phyloP scores from a whole-genome alignment of 2,888 invertebrate species.

The Pheosia gnoma region DNA sequence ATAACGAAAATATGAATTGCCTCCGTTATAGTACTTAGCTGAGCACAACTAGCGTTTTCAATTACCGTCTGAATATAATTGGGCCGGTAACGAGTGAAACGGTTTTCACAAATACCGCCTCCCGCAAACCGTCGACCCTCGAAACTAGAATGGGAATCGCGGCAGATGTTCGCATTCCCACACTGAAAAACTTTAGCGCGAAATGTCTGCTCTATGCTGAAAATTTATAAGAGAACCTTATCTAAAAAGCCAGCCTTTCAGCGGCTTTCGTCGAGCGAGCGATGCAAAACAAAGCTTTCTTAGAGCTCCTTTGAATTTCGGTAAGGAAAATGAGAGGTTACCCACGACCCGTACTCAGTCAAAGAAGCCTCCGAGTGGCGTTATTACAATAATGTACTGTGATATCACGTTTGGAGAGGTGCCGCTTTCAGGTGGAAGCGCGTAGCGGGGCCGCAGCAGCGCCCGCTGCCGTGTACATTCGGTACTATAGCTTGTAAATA shows the following conservation, averaged over 20 bases:
- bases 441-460: conserved; percentile 27
- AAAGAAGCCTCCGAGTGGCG: conserved; percentile 75
- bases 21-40: conserved; percentile 44
- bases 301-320: conserved; percentile 81
- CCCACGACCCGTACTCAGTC: conserved; percentile 70
- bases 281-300: conserved; percentile 83
- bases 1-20: conserved; percentile 27
- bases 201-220: conserved; percentile 69
- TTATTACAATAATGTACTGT: conserved; percentile 80
- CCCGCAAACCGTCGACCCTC: conserved; percentile 60
- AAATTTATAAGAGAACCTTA: conserved; percentile 80
- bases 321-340: conserved; percentile 82
- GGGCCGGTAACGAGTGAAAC: conserved; percentile 56
- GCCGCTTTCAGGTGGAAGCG: conserved; percentile 50
- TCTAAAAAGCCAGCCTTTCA: conserved; percentile 82
- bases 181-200: conserved; percentile 72
- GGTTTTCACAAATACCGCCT: conserved; percentile 59
- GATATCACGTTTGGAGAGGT: conserved; percentile 66
- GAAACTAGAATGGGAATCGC: conserved; percentile 67
- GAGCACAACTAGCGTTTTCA: conserved; percentile 49
- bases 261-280: conserved; percentile 71
- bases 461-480: conserved; percentile 11
- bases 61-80: conserved; percentile 55
- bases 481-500: conserved; percentile 14
- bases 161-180: conserved; percentile 73